Percentiles rank a stretch among this genome's conserved stretches.
phyloP scores from a whole-genome alignment of 2,888 invertebrate species.

The Cheilosia vulpina region DNA sequence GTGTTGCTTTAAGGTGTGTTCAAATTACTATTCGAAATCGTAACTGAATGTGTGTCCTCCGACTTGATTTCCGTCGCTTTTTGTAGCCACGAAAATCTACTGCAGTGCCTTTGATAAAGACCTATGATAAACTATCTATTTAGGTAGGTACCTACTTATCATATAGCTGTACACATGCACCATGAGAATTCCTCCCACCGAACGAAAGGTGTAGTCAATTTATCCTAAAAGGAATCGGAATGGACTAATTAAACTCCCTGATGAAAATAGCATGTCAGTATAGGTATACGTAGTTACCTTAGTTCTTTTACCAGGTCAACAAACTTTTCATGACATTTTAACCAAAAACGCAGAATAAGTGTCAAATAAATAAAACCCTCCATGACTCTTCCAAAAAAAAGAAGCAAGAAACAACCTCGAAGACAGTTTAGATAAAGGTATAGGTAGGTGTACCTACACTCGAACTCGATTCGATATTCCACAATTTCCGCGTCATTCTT shows the following conservation, averaged over 20 bases:
- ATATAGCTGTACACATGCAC: no score
- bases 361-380: slow-evolving; percentile 56
- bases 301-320: slow-evolving; percentile 8
- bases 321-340: slow-evolving; percentile 49
- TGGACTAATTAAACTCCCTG: not conserved
- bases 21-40: no score
- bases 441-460: no score
- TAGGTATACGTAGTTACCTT: not conserved
- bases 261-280: not conserved
- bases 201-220: no score
- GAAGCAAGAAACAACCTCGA: slow-evolving; percentile 32
- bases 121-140: no score
- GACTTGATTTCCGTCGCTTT: no score
- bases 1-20: no score
- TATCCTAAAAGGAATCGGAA: not conserved
- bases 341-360: slow-evolving; percentile 56
- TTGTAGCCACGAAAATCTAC: no score
- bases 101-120: no score
- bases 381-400: slow-evolving; percentile 20
- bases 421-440: not conserved
- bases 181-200: no score
- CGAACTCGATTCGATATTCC: slow-evolving; percentile 33
- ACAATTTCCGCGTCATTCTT: slow-evolving; percentile 41
- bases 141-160: no score
- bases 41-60: no score